Evolutionary conservation across 30 jellyfish, hydroid and myxozoan genomes (phyloP), one percentile per base, ranked within the genome.

Genomic region (Aurelia aurita complex sp. Pacific): DNA sequence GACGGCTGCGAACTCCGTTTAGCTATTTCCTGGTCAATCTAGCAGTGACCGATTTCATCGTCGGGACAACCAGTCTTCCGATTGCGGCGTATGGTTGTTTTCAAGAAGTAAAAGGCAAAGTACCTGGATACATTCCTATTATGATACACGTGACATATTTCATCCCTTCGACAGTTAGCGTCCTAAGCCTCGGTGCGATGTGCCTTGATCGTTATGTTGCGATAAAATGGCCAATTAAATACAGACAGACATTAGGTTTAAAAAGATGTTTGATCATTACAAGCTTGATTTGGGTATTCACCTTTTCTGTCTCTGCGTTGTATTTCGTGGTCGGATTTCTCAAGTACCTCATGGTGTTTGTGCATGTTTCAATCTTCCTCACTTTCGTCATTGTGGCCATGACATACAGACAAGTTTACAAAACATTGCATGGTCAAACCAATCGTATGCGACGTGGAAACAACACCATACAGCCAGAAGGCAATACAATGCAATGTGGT

Each of bases 171-270:
- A 81, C 91, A 16, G 97, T 96, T 2, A 91, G 97, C 61, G 78
- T 83, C 10, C 55, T 91, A 14, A 91, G 88, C 69, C 82, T 91
- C 3, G 81, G 73, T 13, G 96, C 96, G 13, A 77, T 91, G 69
- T 85, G 96, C 76, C 73, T 91, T n/a, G 97, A 91, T 85, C 92
- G 97, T 8, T 91, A 74, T 53, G 67, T 72, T 67, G 97, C 97
- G 10, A 74, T 91, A 57, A 91, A 69, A 35, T 84, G 96, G 97
- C 96, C 97, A 1, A 62, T 85, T 1, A 54, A 57, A 52, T 91
- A 91, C 67, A 57, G 96, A 59, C 80, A 65, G 35, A 18, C 82
- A 34, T 68, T 85, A 8, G 77, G 76, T 59, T 17, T 72, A 43
- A 19, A 67, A 23, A 55, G 81, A 29, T 91, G 97, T 38, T 74